Conservation (phyloP, 2,888 invertebrate genomes). For the Arge pagana region DNA sequence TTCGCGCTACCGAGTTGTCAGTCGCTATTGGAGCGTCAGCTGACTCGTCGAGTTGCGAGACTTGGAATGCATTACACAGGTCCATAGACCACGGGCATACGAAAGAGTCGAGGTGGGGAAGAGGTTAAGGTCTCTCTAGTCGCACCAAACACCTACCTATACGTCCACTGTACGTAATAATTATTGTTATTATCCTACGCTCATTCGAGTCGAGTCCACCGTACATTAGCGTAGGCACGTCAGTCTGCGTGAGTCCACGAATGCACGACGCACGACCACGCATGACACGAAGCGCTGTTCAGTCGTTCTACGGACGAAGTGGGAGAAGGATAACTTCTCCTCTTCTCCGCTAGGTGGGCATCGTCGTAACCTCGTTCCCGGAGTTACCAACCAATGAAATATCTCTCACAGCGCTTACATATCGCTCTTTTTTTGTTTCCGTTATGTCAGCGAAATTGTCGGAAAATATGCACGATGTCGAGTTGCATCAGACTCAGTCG, state of each 20-base stretch:
- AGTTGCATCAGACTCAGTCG: too few relatives aligned
- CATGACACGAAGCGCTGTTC: background rate
- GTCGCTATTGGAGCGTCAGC: constrained; percentile 9
- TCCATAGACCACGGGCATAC: background rate
- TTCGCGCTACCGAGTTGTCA: constrained; percentile 14
- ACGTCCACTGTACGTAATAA: too few relatives aligned
- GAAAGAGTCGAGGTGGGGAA: background rate
- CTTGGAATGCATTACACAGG: too few relatives aligned
- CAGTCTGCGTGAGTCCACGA: background rate
- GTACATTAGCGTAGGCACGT: too few relatives aligned
- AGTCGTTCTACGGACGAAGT: background rate
- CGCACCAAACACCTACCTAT: too few relatives aligned
- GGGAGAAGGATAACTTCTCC: background rate
- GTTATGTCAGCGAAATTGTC: too few relatives aligned
- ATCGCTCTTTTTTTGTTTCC: background rate
- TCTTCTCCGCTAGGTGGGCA: too few relatives aligned
- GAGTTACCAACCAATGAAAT: background rate
- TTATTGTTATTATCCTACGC: too few relatives aligned
- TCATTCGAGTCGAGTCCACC: too few relatives aligned
- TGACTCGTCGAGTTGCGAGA: too few relatives aligned
- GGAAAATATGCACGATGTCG: too few relatives aligned
- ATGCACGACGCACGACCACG: background rate
- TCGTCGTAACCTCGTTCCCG: background rate
- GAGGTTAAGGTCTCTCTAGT: too few relatives aligned
- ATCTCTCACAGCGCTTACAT: background rate